Conservation (phyloP, 2,113 vertebrate genomes). For the Triplophysa siluroides region DNA sequence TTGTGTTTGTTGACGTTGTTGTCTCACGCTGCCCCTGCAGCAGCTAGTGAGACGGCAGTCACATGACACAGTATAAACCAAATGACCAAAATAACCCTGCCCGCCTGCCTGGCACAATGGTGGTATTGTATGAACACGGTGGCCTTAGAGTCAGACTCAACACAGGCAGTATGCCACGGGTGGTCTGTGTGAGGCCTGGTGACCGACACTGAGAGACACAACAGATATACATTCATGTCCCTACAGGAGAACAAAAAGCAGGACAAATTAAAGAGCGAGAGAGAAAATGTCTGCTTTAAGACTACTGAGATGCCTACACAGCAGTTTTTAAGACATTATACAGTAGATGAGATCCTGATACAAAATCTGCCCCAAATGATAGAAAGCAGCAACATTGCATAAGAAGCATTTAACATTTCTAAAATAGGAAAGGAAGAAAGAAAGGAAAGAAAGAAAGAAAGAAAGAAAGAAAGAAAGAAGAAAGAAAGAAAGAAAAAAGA, state of each 20-base stretch:
- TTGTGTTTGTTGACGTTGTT: slow-evolving; percentile 5
- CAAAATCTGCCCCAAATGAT: not conserved
- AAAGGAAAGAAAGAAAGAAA: not conserved
- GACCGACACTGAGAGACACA: not conserved
- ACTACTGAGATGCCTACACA: too few relatives aligned
- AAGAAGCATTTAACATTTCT: not conserved
- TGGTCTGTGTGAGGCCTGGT: not conserved
- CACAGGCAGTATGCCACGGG: slow-evolving; percentile 1
- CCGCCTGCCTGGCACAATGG: slow-evolving; percentile 21
- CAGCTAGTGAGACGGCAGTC: slow-evolving; percentile 19
- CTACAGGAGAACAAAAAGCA: not conserved
- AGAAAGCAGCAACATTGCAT: not conserved
- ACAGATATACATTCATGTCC: not conserved
- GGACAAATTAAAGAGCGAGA: not conserved
- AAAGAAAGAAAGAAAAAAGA: not conserved
- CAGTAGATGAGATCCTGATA: not conserved
- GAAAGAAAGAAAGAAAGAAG: not conserved
- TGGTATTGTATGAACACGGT: slow-evolving; percentile 22
- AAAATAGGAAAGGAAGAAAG: not conserved
- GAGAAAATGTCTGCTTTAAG: not conserved
- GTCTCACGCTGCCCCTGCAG: slow-evolving; percentile 7
- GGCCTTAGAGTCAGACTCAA: slow-evolving; percentile 2
- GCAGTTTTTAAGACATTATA: too few relatives aligned
- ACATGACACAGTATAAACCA: slow-evolving; percentile 14
- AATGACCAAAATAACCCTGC: slow-evolving; percentile 28